Evolutionary conservation across 2,888 invertebrate genomes (phyloP), one percentile per base, ranked within the genome.

Genomic region (Pseudococcus longispinus): DNA sequence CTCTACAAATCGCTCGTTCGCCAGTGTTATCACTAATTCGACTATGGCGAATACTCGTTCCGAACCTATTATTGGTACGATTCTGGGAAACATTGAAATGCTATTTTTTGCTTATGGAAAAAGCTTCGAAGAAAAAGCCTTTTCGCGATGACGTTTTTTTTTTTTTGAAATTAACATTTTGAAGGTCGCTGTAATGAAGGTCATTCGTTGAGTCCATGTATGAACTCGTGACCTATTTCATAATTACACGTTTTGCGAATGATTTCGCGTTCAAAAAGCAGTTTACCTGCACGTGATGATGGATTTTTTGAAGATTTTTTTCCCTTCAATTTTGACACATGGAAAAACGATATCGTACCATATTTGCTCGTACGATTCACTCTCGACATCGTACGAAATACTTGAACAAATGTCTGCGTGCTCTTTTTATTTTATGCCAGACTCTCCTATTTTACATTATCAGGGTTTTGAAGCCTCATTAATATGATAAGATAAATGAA

Each of bases 191-290:
- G 20, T 42, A 42, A 80, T 80, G 77, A 80, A 80, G 77, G 77
- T 80, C 77, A 80, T 29, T 29, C 77, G 42, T 42, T 42, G 20
- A 42, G 77, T 80, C 77, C 77, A 80, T 80, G 77, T 29, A 80
- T 80, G 77, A 80, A 80, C 77, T 80, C 77, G 77, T 80, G 77
- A 80, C 77, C 77, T 80, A 80, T 80, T 80, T 80, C 77, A 29
- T 80, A 80, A 80, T 80, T 80, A 37, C 77, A 42, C 42, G 77
- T 37, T 20, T 80, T 42, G 29, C 77, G 23, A 70, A 6, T 70
- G 70, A 70, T 70, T 70, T 70, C 29, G 70, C 70, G 70, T 70
- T 70, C 29, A 29, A 70, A 29, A 70, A 70, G 70, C 70, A 70
- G 70, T 70, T 70, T 29, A 29, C 70, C 70, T 70, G 70, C 70